Evolutionary conservation across 2,888 invertebrate species (phyloP).

Genomic region (Adelognathus sp.): DNA sequence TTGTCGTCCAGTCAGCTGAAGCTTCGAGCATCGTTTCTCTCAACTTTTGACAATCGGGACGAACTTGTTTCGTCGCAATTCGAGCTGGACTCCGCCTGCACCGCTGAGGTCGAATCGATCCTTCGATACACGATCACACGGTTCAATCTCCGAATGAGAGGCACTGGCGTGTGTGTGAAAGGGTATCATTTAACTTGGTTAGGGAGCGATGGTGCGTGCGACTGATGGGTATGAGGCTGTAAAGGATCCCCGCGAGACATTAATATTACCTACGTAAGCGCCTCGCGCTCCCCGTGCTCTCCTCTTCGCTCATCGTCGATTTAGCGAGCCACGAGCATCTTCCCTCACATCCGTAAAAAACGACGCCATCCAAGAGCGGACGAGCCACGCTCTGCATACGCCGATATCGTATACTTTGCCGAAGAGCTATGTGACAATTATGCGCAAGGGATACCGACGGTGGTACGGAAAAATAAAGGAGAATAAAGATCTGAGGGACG

Average conservation of each 20-base stretch:
- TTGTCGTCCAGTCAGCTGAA: not conserved
- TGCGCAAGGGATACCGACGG: not conserved
- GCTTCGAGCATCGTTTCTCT: not conserved
- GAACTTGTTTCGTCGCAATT: not conserved
- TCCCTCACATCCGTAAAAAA: not conserved
- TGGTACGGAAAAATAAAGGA: conserved; percentile 9
- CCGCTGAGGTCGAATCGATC: not conserved
- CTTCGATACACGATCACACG: not conserved
- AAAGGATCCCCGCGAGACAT: conserved; percentile 76
- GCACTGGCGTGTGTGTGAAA: conserved; percentile 67
- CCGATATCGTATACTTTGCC: conserved; percentile 17
- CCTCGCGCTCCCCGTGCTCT: conserved; percentile 39
- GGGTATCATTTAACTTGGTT: conserved; percentile 77
- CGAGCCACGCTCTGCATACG: conserved; percentile 2
- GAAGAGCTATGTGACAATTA: conserved; percentile 39
- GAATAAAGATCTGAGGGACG: not conserved
- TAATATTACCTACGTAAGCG: conserved; percentile 75
- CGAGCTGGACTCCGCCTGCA: not conserved
- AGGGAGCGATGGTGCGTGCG: conserved; percentile 75
- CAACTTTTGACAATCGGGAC: not conserved
- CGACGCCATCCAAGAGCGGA: not conserved
- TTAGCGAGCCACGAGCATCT: conserved; percentile 15
- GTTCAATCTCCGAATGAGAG: conserved; percentile 64
- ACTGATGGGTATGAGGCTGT: conserved; percentile 76
- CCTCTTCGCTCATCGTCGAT: conserved; percentile 21